phyloP scores from a whole-genome alignment of 2,113 vertebrate species.

The Brachypodius melanocephalos region DNA sequence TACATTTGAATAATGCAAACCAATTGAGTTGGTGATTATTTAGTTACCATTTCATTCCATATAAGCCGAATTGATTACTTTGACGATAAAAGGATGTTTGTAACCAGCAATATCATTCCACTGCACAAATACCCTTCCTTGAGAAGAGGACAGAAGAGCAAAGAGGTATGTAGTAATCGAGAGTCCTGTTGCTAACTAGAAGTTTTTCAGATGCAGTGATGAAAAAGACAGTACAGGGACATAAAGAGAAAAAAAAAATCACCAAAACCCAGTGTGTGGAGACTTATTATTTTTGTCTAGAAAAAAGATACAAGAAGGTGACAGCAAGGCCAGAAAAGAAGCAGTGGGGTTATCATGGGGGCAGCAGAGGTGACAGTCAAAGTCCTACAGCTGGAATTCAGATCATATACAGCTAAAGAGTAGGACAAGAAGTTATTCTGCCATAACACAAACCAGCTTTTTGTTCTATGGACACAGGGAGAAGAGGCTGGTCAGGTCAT shows the following conservation, averaged over 20 bases:
- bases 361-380: not conserved
- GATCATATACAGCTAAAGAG: not conserved
- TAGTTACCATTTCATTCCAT: not conserved
- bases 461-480: not conserved
- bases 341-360: not conserved
- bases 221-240: not conserved
- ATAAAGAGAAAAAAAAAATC: not conserved
- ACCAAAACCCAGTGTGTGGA: not conserved
- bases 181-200: not conserved
- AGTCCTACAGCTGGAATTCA: not conserved
- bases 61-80: not conserved
- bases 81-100: not conserved
- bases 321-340: not conserved
- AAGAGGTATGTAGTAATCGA: not conserved
- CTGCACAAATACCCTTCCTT: not conserved
- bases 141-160: not conserved
- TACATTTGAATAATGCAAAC: not conserved
- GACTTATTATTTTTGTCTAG: not conserved
- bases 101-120: not conserved
- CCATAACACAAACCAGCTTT: not conserved
- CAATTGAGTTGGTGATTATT: not conserved
- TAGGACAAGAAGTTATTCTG: not conserved
- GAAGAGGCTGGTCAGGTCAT: not conserved
- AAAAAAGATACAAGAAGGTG: not conserved
- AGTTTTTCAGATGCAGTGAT: not conserved